Evolutionary conservation across 2,888 invertebrate species (phyloP).

Genomic region (Xestobium rufovillosum): DNA sequence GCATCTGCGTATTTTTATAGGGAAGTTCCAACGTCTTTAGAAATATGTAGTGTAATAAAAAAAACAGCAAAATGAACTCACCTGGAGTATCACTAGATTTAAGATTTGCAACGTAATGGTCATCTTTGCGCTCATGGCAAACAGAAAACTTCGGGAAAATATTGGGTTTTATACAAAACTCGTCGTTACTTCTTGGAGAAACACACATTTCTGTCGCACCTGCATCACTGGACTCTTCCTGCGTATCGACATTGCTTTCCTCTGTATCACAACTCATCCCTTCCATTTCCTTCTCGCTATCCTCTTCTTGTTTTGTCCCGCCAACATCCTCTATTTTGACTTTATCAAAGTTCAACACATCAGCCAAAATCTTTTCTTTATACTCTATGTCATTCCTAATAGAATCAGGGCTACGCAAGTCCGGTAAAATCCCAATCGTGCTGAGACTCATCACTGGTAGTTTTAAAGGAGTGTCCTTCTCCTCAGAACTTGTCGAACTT

Average conservation of each 20-base stretch:
- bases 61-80: conserved; percentile 11
- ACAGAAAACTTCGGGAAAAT: neutral
- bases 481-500: conserved; percentile 37
- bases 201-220: conserved; percentile 6
- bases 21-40: too few relatives aligned
- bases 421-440: conserved; percentile 44
- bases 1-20: too few relatives aligned
- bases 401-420: conserved; percentile 54
- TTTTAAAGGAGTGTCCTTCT: conserved; percentile 30
- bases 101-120: neutral
- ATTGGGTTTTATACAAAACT: conserved; percentile 1
- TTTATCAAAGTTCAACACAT: conserved; percentile 55
- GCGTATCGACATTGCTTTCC: conserved; percentile 5
- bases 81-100: conserved; percentile 18
- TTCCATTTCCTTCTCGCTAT: conserved; percentile 10
- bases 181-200: conserved; percentile 8
- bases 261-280: conserved; percentile 4
- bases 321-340: conserved; percentile 29
- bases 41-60: conserved; percentile 11
- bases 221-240: conserved; percentile 7
- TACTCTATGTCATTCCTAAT: conserved; percentile 64
- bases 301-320: too few relatives aligned
- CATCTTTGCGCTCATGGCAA: neutral
- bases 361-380: conserved; percentile 66
- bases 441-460: conserved; percentile 47